Evolutionary conservation across 2,113 vertebrate species (phyloP).

Genomic region (Candoia aspera): DNA sequence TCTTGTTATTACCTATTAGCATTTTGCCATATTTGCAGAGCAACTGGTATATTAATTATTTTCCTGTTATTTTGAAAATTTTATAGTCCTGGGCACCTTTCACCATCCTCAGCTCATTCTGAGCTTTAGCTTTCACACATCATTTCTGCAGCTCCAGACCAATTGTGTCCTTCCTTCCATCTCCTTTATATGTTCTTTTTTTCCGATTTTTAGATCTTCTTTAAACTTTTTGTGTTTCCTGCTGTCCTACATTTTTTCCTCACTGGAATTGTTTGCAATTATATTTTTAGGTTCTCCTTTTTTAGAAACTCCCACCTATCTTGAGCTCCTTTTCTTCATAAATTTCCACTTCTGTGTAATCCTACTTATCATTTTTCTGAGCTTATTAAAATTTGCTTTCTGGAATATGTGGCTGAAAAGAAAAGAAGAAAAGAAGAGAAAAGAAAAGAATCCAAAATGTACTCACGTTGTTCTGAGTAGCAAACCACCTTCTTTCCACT

Average conservation of each 20-base stretch:
- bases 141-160: background rate
- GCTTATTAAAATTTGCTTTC: background rate
- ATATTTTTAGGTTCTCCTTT: background rate
- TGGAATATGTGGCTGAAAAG: background rate
- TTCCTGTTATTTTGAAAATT: background rate
- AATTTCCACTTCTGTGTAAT: background rate
- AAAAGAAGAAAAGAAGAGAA: background rate
- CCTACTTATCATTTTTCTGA: background rate
- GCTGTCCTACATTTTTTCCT: background rate
- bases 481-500: background rate
- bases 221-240: background rate
- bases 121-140: background rate
- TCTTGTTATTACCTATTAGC: background rate
- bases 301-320: background rate
- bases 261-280: background rate
- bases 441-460: background rate
- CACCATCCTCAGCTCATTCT: background rate
- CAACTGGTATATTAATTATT: background rate
- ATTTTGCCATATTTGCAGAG: background rate
- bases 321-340: background rate
- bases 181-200: background rate
- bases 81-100: background rate
- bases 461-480: background rate
- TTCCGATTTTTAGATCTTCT: too few relatives aligned
- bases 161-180: background rate